Evolutionary conservation across 2,888 invertebrate genomes (phyloP).

Genomic region (Axea sp.): DNA sequence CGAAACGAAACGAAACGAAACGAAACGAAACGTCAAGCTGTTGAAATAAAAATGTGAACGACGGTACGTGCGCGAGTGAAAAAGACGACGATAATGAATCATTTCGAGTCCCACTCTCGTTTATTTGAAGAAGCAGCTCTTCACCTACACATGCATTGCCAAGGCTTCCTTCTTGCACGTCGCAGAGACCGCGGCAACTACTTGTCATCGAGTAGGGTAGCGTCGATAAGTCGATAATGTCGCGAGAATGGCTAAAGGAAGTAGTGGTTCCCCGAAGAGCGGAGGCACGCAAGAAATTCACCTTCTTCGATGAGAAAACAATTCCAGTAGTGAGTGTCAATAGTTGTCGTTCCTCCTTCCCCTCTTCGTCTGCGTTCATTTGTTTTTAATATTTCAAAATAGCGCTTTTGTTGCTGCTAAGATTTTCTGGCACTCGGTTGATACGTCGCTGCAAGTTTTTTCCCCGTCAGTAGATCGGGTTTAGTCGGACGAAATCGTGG

Average conservation of each 20-base stretch:
- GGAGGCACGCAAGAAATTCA: conserved; percentile 71
- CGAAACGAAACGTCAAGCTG: no score
- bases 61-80: conserved; percentile 1
- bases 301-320: conserved; percentile 67
- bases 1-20: no score
- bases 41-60: neutral
- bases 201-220: conserved; percentile 33
- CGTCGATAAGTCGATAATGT: conserved; percentile 63
- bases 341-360: no score
- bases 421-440: no score
- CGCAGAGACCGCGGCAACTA: conserved; percentile 26
- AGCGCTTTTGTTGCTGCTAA: no score
- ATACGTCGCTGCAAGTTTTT: no score
- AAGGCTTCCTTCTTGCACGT: conserved; percentile 32
- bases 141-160: conserved; percentile 47
- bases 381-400: no score
- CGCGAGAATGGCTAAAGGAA: conserved; percentile 61
- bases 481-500: no score
- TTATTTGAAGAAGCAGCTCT: conserved; percentile 26
- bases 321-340: conserved; percentile 67
- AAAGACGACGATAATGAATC: conserved; percentile 32
- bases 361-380: no score
- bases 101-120: conserved; percentile 31
- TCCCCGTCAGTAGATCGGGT: no score
- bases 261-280: conserved; percentile 63